Evolutionary conservation across 2,797 vertebrate species (phyloP).

Genomic region (Pseudotriccus pelzelni): DNA sequence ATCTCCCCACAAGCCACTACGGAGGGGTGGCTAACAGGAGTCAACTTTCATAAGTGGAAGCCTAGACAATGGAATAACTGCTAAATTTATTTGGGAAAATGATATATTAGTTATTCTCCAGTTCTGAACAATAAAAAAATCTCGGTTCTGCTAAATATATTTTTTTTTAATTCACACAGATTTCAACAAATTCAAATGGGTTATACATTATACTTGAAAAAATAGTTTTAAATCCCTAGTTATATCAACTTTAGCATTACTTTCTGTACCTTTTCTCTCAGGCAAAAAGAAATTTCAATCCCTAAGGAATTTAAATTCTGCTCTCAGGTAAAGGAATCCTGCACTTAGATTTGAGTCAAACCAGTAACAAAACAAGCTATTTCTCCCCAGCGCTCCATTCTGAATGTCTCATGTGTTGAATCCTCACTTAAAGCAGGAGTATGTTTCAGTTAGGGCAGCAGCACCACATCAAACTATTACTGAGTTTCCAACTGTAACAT

Average conservation of each 20-base stretch:
- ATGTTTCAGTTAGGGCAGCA: background rate
- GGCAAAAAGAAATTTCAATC: background rate
- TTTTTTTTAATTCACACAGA: background rate
- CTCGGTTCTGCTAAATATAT: background rate
- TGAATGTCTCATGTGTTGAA: background rate
- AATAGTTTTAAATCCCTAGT: background rate
- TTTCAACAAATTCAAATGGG: background rate
- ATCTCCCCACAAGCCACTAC: constrained; percentile 81
- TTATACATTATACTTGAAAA: background rate
- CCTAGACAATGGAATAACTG: constrained; percentile 1
- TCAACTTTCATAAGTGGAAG: constrained; percentile 49
- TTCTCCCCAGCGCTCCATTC: background rate
- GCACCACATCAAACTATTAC: background rate
- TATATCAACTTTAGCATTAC: background rate
- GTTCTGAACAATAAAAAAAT: background rate
- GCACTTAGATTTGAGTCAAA: background rate
- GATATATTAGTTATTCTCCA: background rate
- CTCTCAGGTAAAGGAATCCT: background rate
- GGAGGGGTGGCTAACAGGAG: constrained; percentile 53
- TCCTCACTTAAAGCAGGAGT: background rate
- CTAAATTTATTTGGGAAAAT: constrained; percentile 40
- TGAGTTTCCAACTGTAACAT: background rate
- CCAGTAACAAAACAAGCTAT: background rate
- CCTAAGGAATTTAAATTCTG: background rate
- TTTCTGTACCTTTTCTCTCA: background rate